Evolutionary conservation across 2,797 vertebrate genomes (phyloP).

Genomic region (Acipenser transmontanus): DNA sequence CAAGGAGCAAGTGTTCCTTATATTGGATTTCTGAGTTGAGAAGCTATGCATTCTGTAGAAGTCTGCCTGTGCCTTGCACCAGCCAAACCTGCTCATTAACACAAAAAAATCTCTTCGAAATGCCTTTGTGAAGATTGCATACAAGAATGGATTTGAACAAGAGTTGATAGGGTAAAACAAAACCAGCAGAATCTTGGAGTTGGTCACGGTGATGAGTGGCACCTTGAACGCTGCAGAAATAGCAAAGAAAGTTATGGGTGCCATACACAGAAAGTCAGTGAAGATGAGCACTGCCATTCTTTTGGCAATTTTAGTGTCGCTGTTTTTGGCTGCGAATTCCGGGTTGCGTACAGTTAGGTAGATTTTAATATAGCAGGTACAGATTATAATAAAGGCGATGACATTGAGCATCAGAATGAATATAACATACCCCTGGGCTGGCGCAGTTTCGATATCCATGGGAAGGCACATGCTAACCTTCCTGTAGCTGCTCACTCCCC

Average conservation of each 20-base stretch:
- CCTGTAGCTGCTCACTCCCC: constrained; percentile 84
- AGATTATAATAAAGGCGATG: constrained; percentile 72
- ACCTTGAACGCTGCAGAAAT: constrained; percentile 82
- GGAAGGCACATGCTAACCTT: constrained; percentile 90
- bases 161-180: constrained; percentile 91
- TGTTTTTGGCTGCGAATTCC: constrained; percentile 60
- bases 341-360: constrained; percentile 79
- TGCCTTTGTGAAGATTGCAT: constrained; percentile 83
- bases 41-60: constrained; percentile 64
- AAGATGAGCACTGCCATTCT: constrained; percentile 91
- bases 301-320: constrained; percentile 82
- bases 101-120: constrained; percentile 76
- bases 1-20: constrained; percentile 40
- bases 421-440: constrained; percentile 78
- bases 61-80: constrained; percentile 55
- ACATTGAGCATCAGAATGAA: constrained; percentile 72
- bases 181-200: constrained; percentile 86
- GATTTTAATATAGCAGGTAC: constrained; percentile 80
- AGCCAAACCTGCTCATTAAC: constrained; percentile 69
- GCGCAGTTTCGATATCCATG: constrained; percentile 76
- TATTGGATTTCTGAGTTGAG: constrained; percentile 50
- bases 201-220: constrained; percentile 86
- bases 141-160: constrained; percentile 87
- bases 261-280: constrained; percentile 89
- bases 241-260: constrained; percentile 89